Percentiles rank a stretch among this genome's conserved stretches.
phyloP scores from a whole-genome alignment of 2,888 invertebrate species.

The Pasiphila rectangulata region DNA sequence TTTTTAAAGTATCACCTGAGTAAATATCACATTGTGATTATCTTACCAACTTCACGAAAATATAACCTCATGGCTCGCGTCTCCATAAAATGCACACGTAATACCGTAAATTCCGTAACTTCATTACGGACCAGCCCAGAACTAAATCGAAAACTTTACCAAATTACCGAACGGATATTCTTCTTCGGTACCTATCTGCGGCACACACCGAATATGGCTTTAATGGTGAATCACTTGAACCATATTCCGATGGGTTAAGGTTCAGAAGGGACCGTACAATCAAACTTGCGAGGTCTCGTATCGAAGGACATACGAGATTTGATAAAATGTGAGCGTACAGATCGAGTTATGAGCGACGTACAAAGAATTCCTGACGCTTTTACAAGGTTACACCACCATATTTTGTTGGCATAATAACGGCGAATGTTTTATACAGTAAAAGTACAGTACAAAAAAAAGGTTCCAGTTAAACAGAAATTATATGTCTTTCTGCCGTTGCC shows the following conservation, averaged over 20 bases:
- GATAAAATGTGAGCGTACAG: constrained; percentile 14
- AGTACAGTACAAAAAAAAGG: too few species aligned
- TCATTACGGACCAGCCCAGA: constrained; percentile 8
- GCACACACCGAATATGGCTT: constrained; percentile 18
- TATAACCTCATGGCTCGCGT: not conserved
- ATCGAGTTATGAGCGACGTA: constrained; percentile 14
- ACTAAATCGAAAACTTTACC: constrained; percentile 32
- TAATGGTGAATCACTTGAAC: constrained; percentile 1
- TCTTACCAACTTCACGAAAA: too few species aligned
- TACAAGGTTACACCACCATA: constrained; percentile 1
- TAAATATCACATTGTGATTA: too few species aligned
- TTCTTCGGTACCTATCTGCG: constrained; percentile 29
- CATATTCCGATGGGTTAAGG: constrained; percentile 14
- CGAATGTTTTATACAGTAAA: not conserved
- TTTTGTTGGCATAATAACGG: constrained; percentile 4
- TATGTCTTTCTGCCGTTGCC: too few species aligned
- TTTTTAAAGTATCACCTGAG: too few species aligned
- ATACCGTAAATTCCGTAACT: not conserved
- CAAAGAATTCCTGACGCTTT: constrained; percentile 9
- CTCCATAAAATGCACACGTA: not conserved
- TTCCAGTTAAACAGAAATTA: too few species aligned
- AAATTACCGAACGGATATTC: constrained; percentile 32
- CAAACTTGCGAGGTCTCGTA: constrained; percentile 26
- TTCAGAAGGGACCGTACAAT: constrained; percentile 14
- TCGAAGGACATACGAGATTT: constrained; percentile 22